Conservation (phyloP, 1,140 invertebrate species). For the Drosophila carrolli region DNA sequence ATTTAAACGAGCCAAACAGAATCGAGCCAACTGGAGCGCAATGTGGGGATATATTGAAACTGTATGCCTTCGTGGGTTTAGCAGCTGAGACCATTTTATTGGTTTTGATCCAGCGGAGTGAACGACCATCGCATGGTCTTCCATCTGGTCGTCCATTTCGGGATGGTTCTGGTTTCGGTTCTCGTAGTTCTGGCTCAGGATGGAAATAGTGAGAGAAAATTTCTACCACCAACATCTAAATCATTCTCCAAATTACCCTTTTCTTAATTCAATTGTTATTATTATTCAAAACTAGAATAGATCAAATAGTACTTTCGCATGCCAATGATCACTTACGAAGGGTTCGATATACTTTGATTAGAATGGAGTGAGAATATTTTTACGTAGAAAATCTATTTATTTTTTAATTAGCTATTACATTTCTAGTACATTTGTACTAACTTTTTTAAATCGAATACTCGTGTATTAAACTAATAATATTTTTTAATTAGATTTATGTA, state of each 20-base stretch:
- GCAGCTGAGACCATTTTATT: slow-evolving; percentile 42
- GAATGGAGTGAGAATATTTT: no score
- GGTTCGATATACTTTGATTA: no score
- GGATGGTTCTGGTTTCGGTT: slow-evolving; percentile 28
- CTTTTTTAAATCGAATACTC: no score
- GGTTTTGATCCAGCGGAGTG: slow-evolving; percentile 18
- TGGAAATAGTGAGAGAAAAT: background rate
- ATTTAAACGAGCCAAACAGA: slow-evolving; percentile 66
- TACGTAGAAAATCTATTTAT: no score
- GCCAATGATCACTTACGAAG: no score
- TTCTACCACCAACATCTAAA: background rate
- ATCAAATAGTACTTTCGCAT: no score
- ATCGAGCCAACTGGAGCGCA: slow-evolving; percentile 19
- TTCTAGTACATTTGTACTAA: no score
- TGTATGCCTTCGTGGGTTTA: slow-evolving; percentile 12
- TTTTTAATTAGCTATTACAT: no score
- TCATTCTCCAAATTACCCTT: background rate
- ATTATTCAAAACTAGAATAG: no score
- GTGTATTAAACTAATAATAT: no score
- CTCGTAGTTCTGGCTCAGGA: slow-evolving; percentile 5
- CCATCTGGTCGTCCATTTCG: slow-evolving; percentile 22
- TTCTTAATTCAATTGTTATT: no score
- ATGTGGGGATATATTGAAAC: background rate
- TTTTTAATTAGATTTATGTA: no score
- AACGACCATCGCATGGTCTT: slow-evolving; percentile 29